These are phyloP conservation scores for Spongilla lacustris DNA, from an alignment of 37 sponge, comb jelly and placozoan genomes.

Conservation along the genomic window DNA sequence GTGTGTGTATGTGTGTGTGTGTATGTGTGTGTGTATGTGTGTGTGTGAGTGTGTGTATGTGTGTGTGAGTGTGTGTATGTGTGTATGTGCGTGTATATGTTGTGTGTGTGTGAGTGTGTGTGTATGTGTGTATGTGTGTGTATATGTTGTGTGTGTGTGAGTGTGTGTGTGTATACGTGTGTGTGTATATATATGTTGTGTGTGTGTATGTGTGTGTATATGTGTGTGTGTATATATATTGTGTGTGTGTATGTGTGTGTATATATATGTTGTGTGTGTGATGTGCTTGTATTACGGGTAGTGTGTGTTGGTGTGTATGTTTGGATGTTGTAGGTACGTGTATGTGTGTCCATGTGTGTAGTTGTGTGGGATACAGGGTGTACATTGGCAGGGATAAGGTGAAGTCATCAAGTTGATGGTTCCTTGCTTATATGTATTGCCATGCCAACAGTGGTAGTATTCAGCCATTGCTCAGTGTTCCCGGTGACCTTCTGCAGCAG, in stretches of 20 bases:
- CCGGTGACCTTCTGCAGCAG: slow-evolving; percentile 58
- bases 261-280: background rate
- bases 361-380: background rate
- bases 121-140: too few relatives aligned
- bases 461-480: slow-evolving; percentile 70
- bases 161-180: background rate
- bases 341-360: background rate
- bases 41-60: background rate
- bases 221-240: background rate
- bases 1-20: background rate
- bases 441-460: slow-evolving; percentile 46
- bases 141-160: slow-evolving; percentile 2
- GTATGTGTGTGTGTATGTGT: background rate
- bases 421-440: background rate
- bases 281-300: background rate
- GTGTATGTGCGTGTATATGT: background rate
- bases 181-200: too few relatives aligned
- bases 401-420: background rate
- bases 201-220: background rate
- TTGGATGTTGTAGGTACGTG: background rate
- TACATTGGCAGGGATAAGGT: background rate
- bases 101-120: background rate
- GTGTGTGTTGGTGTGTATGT: slow-evolving; percentile 23
- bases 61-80: background rate
- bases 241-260: background rate